Conservation (phyloP, 2,113 vertebrate genomes). For the Dicerorhinus sumatrensis region DNA sequence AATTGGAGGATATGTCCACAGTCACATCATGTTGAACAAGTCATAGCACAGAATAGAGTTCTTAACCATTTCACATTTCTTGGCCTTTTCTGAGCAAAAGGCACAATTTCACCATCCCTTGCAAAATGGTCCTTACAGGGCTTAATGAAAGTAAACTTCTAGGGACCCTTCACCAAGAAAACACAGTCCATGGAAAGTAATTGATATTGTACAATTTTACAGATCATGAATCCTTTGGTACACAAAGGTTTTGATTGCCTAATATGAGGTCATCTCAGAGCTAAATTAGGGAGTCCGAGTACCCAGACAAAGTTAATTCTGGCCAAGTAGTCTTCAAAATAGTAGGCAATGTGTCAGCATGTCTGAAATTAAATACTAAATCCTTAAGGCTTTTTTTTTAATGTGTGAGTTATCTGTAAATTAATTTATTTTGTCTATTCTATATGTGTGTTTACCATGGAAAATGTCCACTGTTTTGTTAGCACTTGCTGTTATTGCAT, state of each 20-base stretch:
- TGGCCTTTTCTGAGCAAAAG: background rate
- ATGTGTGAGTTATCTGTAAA: background rate
- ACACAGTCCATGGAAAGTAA: background rate
- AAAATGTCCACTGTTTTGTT: background rate
- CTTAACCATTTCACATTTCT: background rate
- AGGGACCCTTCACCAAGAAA: background rate
- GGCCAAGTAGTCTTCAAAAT: background rate
- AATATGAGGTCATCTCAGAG: background rate
- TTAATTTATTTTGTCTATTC: background rate
- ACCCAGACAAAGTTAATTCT: background rate
- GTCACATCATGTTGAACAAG: background rate
- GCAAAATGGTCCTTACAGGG: background rate
- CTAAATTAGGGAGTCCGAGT: background rate
- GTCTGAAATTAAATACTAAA: background rate
- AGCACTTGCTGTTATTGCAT: background rate
- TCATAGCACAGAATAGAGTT: background rate
- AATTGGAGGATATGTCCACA: background rate
- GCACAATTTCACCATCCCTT: background rate
- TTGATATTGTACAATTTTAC: background rate
- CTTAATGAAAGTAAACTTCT: constrained; percentile 12
- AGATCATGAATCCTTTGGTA: background rate
- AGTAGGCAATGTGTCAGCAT: background rate
- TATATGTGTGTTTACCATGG: background rate
- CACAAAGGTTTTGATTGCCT: background rate
- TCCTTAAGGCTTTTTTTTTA: background rate